Evolutionary conservation across 2,113 vertebrate species (phyloP).

Genomic region (Trachemys scripta): DNA sequence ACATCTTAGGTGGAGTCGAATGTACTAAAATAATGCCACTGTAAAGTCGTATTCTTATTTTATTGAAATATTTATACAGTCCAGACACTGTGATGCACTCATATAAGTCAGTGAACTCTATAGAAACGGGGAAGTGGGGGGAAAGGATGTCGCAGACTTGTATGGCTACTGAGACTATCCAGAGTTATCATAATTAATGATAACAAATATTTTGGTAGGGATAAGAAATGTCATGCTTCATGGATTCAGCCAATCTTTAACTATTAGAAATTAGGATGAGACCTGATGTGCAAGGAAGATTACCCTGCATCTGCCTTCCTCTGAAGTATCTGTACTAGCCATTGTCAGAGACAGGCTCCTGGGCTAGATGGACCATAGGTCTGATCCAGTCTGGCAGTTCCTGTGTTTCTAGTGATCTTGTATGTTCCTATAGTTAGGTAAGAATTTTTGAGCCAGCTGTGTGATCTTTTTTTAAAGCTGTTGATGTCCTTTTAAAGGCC

Average conservation of each 20-base stretch:
- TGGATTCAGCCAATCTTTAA: background rate
- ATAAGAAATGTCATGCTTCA: background rate
- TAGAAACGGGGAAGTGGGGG: background rate
- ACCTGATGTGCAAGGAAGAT: background rate
- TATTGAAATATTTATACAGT: background rate
- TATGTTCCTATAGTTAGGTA: background rate
- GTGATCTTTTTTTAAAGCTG: background rate
- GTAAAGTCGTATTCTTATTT: background rate
- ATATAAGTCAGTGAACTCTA: background rate
- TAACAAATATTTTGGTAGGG: background rate
- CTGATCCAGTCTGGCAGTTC: background rate
- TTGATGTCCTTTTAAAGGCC: background rate
- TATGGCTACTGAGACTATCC: background rate
- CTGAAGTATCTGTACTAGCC: background rate
- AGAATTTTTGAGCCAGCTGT: background rate
- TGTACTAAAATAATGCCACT: background rate
- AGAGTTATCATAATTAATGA: background rate
- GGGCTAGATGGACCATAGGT: no score
- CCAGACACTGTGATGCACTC: background rate
- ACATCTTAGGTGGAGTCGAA: background rate
- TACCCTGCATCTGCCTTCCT: background rate
- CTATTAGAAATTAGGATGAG: background rate
- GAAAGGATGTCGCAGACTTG: background rate
- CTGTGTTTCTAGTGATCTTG: background rate
- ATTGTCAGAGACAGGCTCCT: background rate